phyloP scores from a whole-genome alignment of 2,888 invertebrate genomes.

The Melanchra persicariae region DNA sequence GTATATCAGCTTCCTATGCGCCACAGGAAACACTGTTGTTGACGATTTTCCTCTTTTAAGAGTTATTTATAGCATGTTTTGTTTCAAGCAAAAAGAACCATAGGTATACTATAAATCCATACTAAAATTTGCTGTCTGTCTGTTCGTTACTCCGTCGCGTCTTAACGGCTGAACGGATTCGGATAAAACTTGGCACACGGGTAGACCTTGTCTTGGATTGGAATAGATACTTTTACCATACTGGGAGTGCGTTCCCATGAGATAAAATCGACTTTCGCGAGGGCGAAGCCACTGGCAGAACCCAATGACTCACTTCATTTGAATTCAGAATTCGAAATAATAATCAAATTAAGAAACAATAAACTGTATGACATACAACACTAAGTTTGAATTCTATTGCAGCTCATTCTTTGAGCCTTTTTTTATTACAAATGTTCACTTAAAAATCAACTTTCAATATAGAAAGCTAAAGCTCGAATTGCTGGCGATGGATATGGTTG shows the following conservation, averaged over 20 bases:
- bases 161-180: no score
- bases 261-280: no score
- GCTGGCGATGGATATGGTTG: not conserved
- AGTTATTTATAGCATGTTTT: not conserved
- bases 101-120: no score
- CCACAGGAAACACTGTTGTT: slow-evolving; percentile 46
- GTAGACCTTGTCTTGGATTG: no score
- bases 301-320: not conserved
- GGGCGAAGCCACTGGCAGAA: no score
- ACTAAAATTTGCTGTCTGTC: no score
- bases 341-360: not conserved
- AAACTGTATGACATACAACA: not conserved
- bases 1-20: slow-evolving; percentile 56
- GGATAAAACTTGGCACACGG: no score
- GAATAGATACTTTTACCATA: no score
- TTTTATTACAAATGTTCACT: not conserved
- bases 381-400: not conserved
- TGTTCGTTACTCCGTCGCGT: no score
- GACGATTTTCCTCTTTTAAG: slow-evolving; percentile 32
- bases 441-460: not conserved
- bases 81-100: not conserved
- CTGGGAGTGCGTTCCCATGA: no score
- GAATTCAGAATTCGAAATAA: not conserved
- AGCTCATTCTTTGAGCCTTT: not conserved
- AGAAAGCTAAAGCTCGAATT: not conserved